phyloP scores from a whole-genome alignment of 2,113 vertebrate species.

The Anguilla rostrata region DNA sequence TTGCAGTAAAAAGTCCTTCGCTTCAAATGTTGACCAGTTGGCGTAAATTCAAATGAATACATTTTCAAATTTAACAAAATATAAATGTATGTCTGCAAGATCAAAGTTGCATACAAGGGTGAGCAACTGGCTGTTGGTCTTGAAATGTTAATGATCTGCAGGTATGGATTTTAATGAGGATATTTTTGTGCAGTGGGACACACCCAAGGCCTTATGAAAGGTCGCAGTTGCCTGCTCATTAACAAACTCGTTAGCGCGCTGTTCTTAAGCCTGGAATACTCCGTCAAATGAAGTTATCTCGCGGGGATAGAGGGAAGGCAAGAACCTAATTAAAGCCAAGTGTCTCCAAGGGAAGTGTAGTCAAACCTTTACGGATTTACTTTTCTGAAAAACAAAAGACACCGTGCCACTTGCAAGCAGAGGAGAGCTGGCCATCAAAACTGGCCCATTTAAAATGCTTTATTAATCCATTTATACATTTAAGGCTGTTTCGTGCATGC shows the following conservation, averaged over 20 bases:
- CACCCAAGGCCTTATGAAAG: conserved; percentile 4
- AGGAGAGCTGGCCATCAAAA: not conserved
- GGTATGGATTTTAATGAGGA: conserved; percentile 58
- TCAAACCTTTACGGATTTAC: conserved; percentile 52
- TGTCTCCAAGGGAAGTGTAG: conserved; percentile 44
- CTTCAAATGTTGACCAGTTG: no score
- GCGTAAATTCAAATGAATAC: no score
- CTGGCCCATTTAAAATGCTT: not conserved
- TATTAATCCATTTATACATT: not conserved
- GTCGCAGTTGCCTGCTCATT: conserved; percentile 15
- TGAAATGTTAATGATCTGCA: conserved; percentile 57
- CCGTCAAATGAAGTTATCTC: conserved; percentile 41
- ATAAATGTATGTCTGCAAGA: not conserved
- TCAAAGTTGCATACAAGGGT: not conserved
- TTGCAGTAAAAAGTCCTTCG: no score
- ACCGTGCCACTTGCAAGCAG: not conserved
- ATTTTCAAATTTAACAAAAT: no score
- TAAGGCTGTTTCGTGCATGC: not conserved
- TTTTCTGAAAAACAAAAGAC: conserved; percentile 42
- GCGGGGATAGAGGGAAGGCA: conserved; percentile 35
- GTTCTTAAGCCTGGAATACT: conserved; percentile 33
- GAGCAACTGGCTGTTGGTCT: conserved; percentile 46
- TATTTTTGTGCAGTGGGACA: conserved; percentile 42
- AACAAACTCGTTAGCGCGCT: conserved; percentile 39
- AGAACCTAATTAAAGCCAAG: conserved; percentile 48